A percentile compares a stretch with the other conserved stretches of the same genome.
Conservation (phyloP, 2,888 invertebrate species). For the Plusia festucae region DNA sequence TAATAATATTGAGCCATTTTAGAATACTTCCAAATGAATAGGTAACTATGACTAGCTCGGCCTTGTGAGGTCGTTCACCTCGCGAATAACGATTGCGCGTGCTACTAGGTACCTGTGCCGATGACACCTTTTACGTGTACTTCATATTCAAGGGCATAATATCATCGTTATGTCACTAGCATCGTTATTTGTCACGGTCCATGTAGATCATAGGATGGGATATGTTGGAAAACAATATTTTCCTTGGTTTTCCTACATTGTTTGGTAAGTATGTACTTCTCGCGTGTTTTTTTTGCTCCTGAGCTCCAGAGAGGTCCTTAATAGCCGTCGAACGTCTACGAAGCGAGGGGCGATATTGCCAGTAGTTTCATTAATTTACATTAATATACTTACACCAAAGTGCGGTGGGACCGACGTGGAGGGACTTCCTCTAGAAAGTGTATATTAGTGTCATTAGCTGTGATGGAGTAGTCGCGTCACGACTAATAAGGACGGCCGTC, state of each 20-base stretch:
- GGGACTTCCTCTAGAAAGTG: slow-evolving; percentile 66
- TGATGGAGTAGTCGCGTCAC: slow-evolving; percentile 57
- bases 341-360: slow-evolving; percentile 27
- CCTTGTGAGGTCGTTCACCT: slow-evolving; percentile 87
- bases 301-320: slow-evolving; percentile 40
- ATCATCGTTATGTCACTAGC: slow-evolving; percentile 76
- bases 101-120: slow-evolving; percentile 57
- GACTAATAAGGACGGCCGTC: slow-evolving; percentile 70
- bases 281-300: neutral
- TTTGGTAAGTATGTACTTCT: too few species aligned
- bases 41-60: slow-evolving; percentile 65
- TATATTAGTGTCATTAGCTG: slow-evolving; percentile 57
- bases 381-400: slow-evolving; percentile 42
- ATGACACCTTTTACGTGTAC: slow-evolving; percentile 69
- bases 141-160: slow-evolving; percentile 80
- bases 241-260: neutral
- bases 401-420: slow-evolving; percentile 51
- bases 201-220: slow-evolving; percentile 5
- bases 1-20: slow-evolving; percentile 42
- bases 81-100: slow-evolving; percentile 67
- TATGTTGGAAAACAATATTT: too few species aligned
- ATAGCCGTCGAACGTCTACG: slow-evolving; percentile 36
- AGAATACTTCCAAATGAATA: slow-evolving; percentile 37
- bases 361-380: slow-evolving; percentile 50
- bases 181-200: slow-evolving; percentile 44